phyloP scores from a whole-genome alignment of 2,888 invertebrate species.

The Agriotes lineatus region DNA sequence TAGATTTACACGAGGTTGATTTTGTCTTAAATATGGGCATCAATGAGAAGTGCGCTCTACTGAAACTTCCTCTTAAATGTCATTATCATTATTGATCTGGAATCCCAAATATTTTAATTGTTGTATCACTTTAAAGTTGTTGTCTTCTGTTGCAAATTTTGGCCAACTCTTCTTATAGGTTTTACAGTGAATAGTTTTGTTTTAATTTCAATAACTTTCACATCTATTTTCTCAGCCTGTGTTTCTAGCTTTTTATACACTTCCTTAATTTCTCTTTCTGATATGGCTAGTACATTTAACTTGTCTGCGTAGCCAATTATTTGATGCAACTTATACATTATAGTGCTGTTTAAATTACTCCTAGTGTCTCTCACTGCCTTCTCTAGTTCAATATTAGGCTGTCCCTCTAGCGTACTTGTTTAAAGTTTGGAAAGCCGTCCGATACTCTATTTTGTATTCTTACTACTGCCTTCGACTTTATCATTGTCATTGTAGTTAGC shows the following conservation, averaged over 20 bases:
- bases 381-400: not conserved
- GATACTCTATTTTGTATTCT: not conserved
- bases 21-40: not conserved
- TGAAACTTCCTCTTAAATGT: not conserved
- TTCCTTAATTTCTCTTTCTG: not conserved
- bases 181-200: not conserved
- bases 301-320: not conserved
- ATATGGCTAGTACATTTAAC: not conserved
- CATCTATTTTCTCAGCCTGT: not conserved
- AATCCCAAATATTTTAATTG: not conserved
- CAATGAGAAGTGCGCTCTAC: not conserved
- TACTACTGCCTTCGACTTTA: too few species aligned
- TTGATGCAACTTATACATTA: not conserved
- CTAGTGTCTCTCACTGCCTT: not conserved
- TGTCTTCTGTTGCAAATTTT: not conserved
- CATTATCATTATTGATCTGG: not conserved
- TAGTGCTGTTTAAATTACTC: not conserved
- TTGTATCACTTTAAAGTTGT: not conserved
- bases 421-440: not conserved
- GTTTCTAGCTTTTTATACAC: not conserved
- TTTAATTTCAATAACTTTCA: not conserved
- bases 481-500: too few species aligned
- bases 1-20: not conserved
- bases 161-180: not conserved
- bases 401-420: not conserved